Percentiles rank a stretch among this genome's conserved stretches.
Conservation (phyloP, 2,797 vertebrate genomes). For the Dallia pectoralis region DNA sequence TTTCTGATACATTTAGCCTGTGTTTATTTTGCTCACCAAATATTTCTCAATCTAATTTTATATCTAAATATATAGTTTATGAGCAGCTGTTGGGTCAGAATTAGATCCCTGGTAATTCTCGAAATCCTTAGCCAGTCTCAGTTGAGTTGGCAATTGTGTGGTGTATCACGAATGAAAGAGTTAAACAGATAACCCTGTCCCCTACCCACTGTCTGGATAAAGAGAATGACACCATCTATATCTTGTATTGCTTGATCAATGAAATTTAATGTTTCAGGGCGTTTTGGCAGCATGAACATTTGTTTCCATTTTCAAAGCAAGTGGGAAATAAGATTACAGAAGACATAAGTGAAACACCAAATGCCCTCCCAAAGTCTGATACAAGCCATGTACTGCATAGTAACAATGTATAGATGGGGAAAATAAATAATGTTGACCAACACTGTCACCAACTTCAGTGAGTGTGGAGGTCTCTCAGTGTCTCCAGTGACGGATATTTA, state of each 20-base stretch:
- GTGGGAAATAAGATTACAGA: too few species aligned
- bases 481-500: too few species aligned
- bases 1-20: slow-evolving; percentile 61
- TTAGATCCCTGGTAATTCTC: slow-evolving; percentile 67
- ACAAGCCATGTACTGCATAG: too few species aligned
- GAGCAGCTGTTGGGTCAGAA: slow-evolving; percentile 58
- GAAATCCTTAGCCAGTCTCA: slow-evolving; percentile 67
- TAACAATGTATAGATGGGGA: too few species aligned
- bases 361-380: too few species aligned
- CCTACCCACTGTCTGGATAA: not conserved
- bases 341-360: too few species aligned
- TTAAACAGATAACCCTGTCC: slow-evolving; percentile 24
- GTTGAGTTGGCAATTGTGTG: slow-evolving; percentile 41
- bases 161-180: slow-evolving; percentile 53
- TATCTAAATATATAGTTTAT: slow-evolving; percentile 59
- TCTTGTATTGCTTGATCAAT: not conserved
- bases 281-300: too few species aligned
- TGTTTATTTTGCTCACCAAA: slow-evolving; percentile 60
- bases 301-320: too few species aligned
- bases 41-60: slow-evolving; percentile 68
- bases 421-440: too few species aligned
- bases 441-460: too few species aligned
- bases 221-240: slow-evolving; percentile 37
- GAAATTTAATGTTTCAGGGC: too few species aligned
- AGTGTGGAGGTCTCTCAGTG: too few species aligned